Conservation (phyloP, 2,113 vertebrate genomes). For the Myrmecobius fasciatus region DNA sequence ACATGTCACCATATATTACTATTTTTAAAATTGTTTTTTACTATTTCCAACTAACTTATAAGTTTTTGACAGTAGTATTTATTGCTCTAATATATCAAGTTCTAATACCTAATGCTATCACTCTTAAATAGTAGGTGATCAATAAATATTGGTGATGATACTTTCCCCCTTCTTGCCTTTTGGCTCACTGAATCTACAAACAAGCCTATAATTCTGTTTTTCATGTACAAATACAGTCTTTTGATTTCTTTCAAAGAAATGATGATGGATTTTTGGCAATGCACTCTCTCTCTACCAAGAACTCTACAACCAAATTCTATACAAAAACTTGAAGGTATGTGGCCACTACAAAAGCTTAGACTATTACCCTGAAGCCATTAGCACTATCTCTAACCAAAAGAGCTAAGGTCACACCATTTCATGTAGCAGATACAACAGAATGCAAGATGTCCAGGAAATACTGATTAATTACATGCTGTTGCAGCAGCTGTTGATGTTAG, state of each 20-base stretch:
- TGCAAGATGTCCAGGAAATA: background rate
- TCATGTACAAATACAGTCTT: background rate
- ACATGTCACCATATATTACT: background rate
- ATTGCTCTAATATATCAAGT: background rate
- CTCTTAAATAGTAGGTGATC: background rate
- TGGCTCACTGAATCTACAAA: background rate
- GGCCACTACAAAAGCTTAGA: background rate
- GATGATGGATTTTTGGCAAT: background rate
- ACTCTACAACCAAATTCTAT: background rate
- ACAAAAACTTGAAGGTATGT: background rate
- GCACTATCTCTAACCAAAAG: background rate
- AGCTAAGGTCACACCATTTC: background rate
- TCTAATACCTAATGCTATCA: background rate
- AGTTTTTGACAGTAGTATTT: background rate
- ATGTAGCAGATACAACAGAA: background rate
- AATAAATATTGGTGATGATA: background rate
- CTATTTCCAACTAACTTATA: background rate
- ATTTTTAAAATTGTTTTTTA: background rate
- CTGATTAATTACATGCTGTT: background rate
- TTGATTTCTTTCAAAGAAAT: background rate
- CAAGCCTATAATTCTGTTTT: background rate
- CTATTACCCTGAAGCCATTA: background rate
- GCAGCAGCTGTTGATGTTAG: background rate
- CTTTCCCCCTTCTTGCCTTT: background rate
- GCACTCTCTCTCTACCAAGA: background rate